Evolutionary conservation across 2,113 vertebrate species (phyloP), one percentile per base, ranked within the genome.

Genomic region (Cololabis saira): DNA sequence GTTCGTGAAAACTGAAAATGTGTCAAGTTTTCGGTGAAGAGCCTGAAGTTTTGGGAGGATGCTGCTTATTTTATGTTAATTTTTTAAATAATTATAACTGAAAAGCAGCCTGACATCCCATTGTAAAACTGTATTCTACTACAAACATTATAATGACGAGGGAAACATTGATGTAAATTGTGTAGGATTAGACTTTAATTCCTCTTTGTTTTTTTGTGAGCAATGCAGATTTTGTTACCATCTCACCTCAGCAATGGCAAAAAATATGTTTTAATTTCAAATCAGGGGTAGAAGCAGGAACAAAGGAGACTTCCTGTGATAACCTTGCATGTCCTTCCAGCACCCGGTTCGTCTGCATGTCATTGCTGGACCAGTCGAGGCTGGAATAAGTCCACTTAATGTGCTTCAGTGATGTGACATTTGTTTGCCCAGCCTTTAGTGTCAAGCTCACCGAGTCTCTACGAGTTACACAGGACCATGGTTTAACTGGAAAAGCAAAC

Each of bases 271-370:
- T 67, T 12, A 53, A 59, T 19, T 74, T 52, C 81, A 50, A 19
- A 65, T 30, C 41, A 7, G 59, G 52, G 55, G 18, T 49, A 10
- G 66, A 74, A 63, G 45, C 54, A 72, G 85, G 76, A 80, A 74
- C 49, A 75, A 77, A 45, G 41, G 55, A 54, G 51, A 30, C 62
- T 48, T 74, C 22, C 71, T 61, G 52, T 61, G 45, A 66, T 44
- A 27, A 27, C 22, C 17, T 64, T 1, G 47, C 51, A 73, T 68
- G 50, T 24, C 61, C 67, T 62, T 61, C 42, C 24, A 30, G 55
- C 49, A 14, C 24, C 24, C 16, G 42, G 33, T 22, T 33, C 18
- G 45, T 50, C 33, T 27, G 1, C 53, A 1, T 43, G 48, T 60
- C 22, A 42, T 12, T 42, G 21, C 30, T 48, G 44, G 16, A 58